Conservation (phyloP, 30 jellyfish, hydroid and myxozoan genomes). For the Turritopsis rubra region DNA sequence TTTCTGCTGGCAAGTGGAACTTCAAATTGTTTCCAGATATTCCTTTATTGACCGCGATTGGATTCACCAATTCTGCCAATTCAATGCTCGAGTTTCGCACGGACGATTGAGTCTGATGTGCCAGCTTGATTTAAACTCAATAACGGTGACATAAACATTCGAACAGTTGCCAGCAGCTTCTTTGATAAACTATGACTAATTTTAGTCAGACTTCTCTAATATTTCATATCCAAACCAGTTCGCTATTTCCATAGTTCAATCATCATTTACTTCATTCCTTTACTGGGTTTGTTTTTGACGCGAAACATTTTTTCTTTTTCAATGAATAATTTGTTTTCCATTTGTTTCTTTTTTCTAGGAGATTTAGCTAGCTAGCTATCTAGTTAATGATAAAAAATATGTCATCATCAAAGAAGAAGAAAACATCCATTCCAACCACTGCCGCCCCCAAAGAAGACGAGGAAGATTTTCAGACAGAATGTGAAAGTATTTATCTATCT, state of each 20-base stretch:
- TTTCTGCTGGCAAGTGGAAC: too few relatives aligned
- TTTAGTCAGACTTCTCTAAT: too few relatives aligned
- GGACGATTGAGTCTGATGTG: background rate
- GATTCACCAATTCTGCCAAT: background rate
- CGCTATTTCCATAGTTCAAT: too few relatives aligned
- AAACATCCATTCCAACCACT: constrained; percentile 22
- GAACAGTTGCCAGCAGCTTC: background rate
- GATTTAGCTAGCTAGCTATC: too few relatives aligned
- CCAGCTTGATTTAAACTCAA: background rate
- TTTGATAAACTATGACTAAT: background rate
- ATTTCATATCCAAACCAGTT: too few relatives aligned
- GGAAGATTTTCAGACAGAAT: constrained; percentile 40
- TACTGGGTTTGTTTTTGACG: too few relatives aligned
- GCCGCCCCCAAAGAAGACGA: constrained; percentile 31
- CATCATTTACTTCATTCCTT: too few relatives aligned
- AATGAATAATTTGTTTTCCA: too few relatives aligned
- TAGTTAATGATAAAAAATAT: too few relatives aligned
- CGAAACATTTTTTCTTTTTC: too few relatives aligned
- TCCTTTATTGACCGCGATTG: background rate
- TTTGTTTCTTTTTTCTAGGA: too few relatives aligned
- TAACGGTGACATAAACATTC: background rate
- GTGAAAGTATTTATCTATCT: constrained; percentile 47
- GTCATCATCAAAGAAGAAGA: constrained; percentile 13
- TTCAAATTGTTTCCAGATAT: background rate
- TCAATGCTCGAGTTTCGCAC: background rate